Evolutionary conservation across 2,888 invertebrate species (phyloP), one percentile per base, ranked within the genome.

Genomic region (Gandaritis pyraliata): DNA sequence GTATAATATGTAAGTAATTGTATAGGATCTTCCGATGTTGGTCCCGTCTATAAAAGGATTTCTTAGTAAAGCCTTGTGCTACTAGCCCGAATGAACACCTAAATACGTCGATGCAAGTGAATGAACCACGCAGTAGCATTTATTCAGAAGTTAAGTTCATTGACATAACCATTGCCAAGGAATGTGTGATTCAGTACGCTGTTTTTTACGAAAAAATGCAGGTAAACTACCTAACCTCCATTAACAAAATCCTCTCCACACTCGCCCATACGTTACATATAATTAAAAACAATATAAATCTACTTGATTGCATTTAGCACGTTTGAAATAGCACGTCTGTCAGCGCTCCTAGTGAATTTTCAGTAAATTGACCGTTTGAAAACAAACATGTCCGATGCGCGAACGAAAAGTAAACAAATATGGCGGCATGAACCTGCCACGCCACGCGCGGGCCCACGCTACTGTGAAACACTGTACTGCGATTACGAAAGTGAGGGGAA

Each of bases 321-420:
- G 66, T 74, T 72, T 69, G 70, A 75, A 81, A 82, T 74, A 86
- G 78, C 80, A 75, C 63, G 72, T 83, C 85, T 85, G 80, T 91
- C 88, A 89, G 83, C 89, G 87, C 51, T 47, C 68, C 65, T 79
- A 86, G 86, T 83, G 87, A 85, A 91, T 90, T 86, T 88, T 81
- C 86, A 78, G 77, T 86, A 87, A 87, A 88, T 87, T 74, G 83
- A 80, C 75, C 74, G 73, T 81, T 76, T 72, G 73, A 57, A 87
- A 88, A 88, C 83, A 90, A 90, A 89, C 84, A 87, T 68, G 80
- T 79, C 76, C 70, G 75, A 78, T 78, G 81, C 57, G 80, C 80
- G 74, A 72, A 71, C 70, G 71, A 72, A 72, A 77, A 49, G 71
- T 78, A 80, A 86, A 86, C 82, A 86, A 85, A 85, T 75, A 82